Base-by-base conservation (phyloP, 2,797 vertebrate species). In the Hypotaenidia philippensis region DNA sequence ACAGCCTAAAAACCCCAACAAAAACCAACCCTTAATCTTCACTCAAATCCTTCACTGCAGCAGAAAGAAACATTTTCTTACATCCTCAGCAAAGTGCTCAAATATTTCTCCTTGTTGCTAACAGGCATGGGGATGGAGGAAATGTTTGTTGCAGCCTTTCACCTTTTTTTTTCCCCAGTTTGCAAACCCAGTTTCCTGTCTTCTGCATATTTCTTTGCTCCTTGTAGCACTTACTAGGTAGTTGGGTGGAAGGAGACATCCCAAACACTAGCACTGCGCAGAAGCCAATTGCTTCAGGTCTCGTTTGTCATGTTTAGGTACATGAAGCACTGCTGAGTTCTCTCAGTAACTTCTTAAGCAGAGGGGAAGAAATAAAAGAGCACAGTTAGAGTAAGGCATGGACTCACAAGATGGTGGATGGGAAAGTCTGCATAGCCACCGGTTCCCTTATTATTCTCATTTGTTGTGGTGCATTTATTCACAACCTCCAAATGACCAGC, bases 61-160 rank as follows among this genome's bases (percentile, higher is more conserved):
- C 2, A 18, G 14, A 41, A 41, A 41, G 41, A 44, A 93, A 77
- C 34, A 27, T 72, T 61, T 85, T 56, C 87, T 91, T 85, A 85
- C 36, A 70, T 76, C 65, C 74, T 95, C 85, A 56, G 38, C 3
- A 69, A 95, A 69, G 69, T 75, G 69, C 50, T 91, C 77, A 82
- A 82, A 74, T 83, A 49, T 86, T 94, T 86, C 61, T 83, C 45
- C 80, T 66, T 49, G 66, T 84, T 86, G 32, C 77, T 63, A 61
- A 81, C 64, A 53, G 40, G 44, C 26, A 0, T 11, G 21, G 45
- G 8, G 49, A 17, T 86, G 52, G n/a, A 89, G 64, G 86, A 92
- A 94, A 77, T 56, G 21, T 55, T 91, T 50, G 59, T 90, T 69
- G 38, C 45, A 94, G 86, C 59, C 77, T 92, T 90, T 88, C 77